Base-by-base conservation (phyloP, 2,797 vertebrate species). In the Chloroceryle amazona region DNA sequence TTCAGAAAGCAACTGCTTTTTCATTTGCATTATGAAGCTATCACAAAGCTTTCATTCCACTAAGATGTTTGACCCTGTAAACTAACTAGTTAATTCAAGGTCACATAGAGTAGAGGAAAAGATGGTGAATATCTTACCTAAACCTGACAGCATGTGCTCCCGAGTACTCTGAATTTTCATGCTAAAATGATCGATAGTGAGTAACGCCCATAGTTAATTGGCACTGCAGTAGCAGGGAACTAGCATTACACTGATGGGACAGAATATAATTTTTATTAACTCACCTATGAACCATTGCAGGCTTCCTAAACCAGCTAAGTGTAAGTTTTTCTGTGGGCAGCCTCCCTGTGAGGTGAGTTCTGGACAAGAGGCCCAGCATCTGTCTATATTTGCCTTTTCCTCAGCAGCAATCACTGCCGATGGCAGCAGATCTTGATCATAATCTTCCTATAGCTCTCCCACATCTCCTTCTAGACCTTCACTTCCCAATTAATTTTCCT, bases 1-100 rank as follows among this genome's bases (percentile, higher is more conserved):
- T 94, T 82, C 84, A 74, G 89, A 96, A 97, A 94, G 81, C 90
- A 96, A 88, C 86, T 63, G 74, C 92, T 81, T 93, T 96, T 86
- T 73, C 51, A 82, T 96, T 89, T 95, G 75, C 90, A 76, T 82
- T 55, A 84, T 60, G 90, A 85, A 97, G 79, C 92, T 47, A 55
- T 81, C 80, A 70, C 81, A 57, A 58, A 85, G 63, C 55, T 91
- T 85, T 68, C 31, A 29, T 75, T 84, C 11, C n/a, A 39, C 9
- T 33, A 58, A 65, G 6, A n/a, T 54, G 62, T 63, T 90, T 83
- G 93, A 96, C 86, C 70, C 47, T 61, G 46, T 80, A 74, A 70
- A 62, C 42, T 58, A 49, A 70, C 33, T n/a, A 81, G 33, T 86
- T 80, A 91, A 71, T 78, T 29, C 52, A 61, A 15, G 75, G 33